These are phyloP conservation scores for Macrotis lagotis DNA, from an alignment of 2,113 vertebrate species.

Conservation along the genomic window DNA sequence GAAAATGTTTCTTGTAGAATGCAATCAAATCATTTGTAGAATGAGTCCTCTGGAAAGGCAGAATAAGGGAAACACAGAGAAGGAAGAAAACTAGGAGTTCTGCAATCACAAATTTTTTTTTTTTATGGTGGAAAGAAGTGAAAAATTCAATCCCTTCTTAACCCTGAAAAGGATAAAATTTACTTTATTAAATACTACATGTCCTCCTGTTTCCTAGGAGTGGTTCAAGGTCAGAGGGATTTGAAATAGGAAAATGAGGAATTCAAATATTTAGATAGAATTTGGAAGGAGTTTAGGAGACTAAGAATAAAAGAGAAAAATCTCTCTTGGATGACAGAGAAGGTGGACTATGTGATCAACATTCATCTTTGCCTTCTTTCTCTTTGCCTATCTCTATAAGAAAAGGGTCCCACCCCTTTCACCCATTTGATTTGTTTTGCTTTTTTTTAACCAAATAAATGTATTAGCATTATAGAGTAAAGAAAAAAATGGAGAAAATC, in stretches of 20 bases:
- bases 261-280: not conserved
- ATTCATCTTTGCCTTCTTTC: not conserved
- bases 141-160: not conserved
- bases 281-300: not conserved
- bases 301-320: conserved; percentile 14
- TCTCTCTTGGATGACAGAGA: not conserved
- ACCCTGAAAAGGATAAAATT: not conserved
- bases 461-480: not conserved
- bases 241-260: not conserved
- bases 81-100: not conserved
- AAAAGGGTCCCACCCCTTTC: not conserved
- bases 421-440: not conserved
- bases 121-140: not conserved
- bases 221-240: not conserved
- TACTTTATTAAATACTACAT: not conserved
- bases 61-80: not conserved
- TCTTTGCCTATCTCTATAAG: not conserved
- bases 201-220: not conserved
- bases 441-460: not conserved
- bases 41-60: not conserved
- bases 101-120: not conserved
- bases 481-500: conserved; percentile 54
- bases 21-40: not conserved
- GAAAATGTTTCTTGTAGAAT: not conserved
- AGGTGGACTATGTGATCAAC: not conserved